phyloP scores from a whole-genome alignment of 2,888 invertebrate species.

The Homarus gammarus region DNA sequence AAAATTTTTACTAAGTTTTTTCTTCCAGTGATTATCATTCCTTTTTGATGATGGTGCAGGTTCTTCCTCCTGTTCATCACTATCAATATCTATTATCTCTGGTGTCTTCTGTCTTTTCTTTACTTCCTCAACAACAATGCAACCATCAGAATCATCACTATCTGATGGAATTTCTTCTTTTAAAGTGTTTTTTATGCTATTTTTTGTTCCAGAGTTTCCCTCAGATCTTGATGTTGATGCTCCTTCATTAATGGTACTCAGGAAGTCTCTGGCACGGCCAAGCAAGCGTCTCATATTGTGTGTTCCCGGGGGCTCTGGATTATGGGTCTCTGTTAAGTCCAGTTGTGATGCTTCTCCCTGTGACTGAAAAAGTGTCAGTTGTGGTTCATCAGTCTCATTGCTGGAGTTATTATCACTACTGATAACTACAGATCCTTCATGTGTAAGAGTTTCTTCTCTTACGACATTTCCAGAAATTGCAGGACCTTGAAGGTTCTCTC shows the following conservation, averaged over 20 bases:
- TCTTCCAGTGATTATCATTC: constrained; percentile 43
- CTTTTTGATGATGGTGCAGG: not conserved
- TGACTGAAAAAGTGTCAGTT: not conserved
- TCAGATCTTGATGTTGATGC: constrained; percentile 62
- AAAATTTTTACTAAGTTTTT: constrained; percentile 35
- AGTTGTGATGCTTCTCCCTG: not conserved
- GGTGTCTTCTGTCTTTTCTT: constrained; percentile 54
- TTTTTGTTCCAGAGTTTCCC: constrained; percentile 5
- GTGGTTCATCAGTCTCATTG: constrained; percentile 21
- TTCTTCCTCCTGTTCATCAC: constrained; percentile 18
- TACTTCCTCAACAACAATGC: constrained; percentile 64
- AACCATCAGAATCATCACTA: constrained; percentile 66
- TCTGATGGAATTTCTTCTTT: constrained; percentile 34
- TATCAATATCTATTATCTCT: constrained; percentile 63
- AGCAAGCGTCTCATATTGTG: constrained; percentile 28
- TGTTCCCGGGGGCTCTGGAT: constrained; percentile 41
- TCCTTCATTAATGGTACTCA: constrained; percentile 55
- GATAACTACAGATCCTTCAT: constrained; percentile 72
- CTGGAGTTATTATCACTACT: constrained; percentile 58
- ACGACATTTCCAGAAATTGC: constrained; percentile 45
- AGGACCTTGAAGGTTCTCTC: constrained; percentile 6
- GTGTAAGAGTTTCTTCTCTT: constrained; percentile 69
- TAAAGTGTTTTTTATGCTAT: not conserved
- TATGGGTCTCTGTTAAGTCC: constrained; percentile 12
- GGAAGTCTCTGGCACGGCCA: constrained; percentile 44